These are phyloP conservation scores for Zoanthus sansibaricus DNA, from an alignment of 92 coral and sea anemone genomes.

Conservation along the genomic window DNA sequence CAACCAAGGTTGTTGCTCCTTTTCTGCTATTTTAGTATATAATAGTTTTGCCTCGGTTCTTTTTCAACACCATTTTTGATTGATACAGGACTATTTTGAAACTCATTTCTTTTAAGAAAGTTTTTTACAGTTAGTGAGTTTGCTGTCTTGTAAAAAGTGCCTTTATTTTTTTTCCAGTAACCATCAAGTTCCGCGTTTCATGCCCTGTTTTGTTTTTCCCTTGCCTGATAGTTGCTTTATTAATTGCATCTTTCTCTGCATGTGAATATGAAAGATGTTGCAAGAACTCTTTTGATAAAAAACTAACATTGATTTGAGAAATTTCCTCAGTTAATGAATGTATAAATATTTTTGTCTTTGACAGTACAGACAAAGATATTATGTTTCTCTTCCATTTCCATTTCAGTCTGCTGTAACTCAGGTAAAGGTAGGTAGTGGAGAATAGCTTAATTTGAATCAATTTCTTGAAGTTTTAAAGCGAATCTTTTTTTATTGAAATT, in stretches of 20 bases:
- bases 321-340: conserved; percentile 7
- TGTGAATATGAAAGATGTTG: conserved; percentile 48
- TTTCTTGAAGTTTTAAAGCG: conserved; percentile 57
- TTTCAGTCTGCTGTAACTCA: conserved; percentile 11
- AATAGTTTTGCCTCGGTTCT: conserved; percentile 41
- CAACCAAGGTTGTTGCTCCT: conserved; percentile 51
- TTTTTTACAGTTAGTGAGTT: conserved; percentile 37
- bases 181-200: conserved; percentile 64
- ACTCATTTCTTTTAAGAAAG: neutral
- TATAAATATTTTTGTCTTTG: conserved; percentile 51
- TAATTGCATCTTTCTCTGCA: conserved; percentile 43
- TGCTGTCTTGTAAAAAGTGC: conserved; percentile 36
- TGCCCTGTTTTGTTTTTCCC: conserved; percentile 62
- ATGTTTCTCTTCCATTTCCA: conserved; percentile 22
- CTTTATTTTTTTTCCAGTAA: conserved; percentile 23
- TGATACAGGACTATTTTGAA: neutral
- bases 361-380: conserved; percentile 30
- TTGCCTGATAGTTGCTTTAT: conserved; percentile 68
- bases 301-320: neutral
- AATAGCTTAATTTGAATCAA: conserved; percentile 70
- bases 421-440: conserved; percentile 61
- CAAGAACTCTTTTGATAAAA: conserved; percentile 50
- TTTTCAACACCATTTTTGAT: conserved; percentile 58
- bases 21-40: neutral
- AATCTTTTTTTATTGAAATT: conserved; percentile 44